Conservation (phyloP, 2,888 invertebrate genomes). For the Dicycla oo region DNA sequence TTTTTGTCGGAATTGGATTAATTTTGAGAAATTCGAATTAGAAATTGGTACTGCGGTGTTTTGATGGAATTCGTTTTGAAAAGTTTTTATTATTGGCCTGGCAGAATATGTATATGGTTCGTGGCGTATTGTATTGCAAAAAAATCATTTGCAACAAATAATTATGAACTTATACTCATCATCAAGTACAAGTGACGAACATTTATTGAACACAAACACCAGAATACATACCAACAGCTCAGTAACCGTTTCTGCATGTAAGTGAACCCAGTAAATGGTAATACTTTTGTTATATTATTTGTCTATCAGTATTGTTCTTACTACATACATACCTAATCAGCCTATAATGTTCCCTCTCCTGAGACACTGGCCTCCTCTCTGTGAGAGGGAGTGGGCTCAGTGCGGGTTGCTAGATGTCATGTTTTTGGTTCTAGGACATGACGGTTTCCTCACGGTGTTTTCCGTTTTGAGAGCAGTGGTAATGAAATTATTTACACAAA, state of each 20-base stretch:
- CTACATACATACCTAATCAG: too few species aligned
- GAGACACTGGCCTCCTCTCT: too few species aligned
- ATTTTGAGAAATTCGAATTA: conserved; percentile 49
- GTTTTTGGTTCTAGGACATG: too few species aligned
- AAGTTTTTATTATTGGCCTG: not conserved
- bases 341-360: too few species aligned
- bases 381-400: too few species aligned
- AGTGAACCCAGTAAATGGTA: not conserved
- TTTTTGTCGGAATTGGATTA: conserved; percentile 51
- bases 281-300: not conserved
- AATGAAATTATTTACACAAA: too few species aligned
- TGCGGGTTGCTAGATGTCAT: too few species aligned
- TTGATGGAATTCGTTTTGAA: conserved; percentile 16
- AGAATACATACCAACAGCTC: not conserved
- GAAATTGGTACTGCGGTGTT: conserved; percentile 22
- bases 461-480: too few species aligned
- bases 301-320: not conserved
- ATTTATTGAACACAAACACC: not conserved
- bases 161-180: not conserved
- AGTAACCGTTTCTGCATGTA: not conserved
- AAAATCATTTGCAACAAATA: not conserved
- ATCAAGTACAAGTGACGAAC: too few species aligned
- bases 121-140: not conserved
- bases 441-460: too few species aligned
- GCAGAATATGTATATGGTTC: not conserved